Evolutionary conservation across 37 sponge, comb jelly and placozoan species (phyloP), one percentile per base, ranked within the genome.

Genomic region (Mnemiopsis leidyi): DNA sequence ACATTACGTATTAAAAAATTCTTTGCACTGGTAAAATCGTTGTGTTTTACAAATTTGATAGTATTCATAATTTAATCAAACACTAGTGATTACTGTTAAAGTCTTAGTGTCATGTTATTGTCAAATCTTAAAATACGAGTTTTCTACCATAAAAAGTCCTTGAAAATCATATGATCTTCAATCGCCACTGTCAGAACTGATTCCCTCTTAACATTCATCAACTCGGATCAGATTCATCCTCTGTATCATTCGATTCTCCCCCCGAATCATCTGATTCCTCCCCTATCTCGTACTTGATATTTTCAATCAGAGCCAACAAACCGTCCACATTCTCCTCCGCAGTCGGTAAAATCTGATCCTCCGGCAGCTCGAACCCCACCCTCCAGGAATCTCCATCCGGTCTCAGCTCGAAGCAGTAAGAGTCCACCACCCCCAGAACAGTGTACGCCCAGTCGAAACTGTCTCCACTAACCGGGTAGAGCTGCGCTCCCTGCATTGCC

Each of bases 311-410:
- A 34, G 90, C 90, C 90, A 85, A 30, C 90, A 85, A 38, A 21
- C 90, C 90, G 39, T 85, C 90, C 48, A 85, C 90, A 85, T 85
- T 85, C 36, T 85, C 90, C 48, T 40, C 90, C 24, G 67, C 90
- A 24, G 90, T 77, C 5, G 34, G 32, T 34, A 26, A 0, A 32
- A 77, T 77, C 67, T 85, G 90, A 40, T 39, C 67, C 36, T 34
- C 30, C 1, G 90, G 90, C 48, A 85, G 90, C 29, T 40, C 90
- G 23, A 85, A 85, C 26, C 90, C 90, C 2, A 31, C 20, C 36
- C 29, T 38, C 61, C 61, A 48, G 61, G 61, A 48, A 13, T 48
- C 61, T 23, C 93, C 71, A 2, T 68, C 30, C 5, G 40, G 68
- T 23, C 93, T 26, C 38, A 92, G 61, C 23, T 92, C 93, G 5